A percentile compares a stretch with the other conserved stretches of the same genome.
Conservation (phyloP, 2,797 vertebrate species). For the Falco berigora region DNA sequence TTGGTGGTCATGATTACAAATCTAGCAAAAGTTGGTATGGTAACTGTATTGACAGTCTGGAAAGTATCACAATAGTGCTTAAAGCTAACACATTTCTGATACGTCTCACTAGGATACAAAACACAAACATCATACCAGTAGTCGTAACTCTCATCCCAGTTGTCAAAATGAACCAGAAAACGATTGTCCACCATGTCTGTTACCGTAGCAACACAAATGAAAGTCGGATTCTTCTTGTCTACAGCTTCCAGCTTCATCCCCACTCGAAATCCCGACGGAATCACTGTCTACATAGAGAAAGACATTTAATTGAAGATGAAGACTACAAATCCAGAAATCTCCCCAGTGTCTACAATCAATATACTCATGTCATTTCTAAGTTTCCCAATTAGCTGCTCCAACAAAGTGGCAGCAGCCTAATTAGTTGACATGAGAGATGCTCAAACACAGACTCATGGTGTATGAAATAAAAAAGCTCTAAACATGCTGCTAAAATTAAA, state of each 20-base stretch:
- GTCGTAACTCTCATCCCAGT: constrained; percentile 96
- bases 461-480: not conserved
- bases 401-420: not conserved
- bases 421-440: not conserved
- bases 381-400: not conserved
- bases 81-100: not conserved
- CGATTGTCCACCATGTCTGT: constrained; percentile 85
- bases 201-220: constrained; percentile 91
- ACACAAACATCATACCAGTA: constrained; percentile 82
- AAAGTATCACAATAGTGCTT: not conserved
- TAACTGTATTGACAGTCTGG: not conserved
- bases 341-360: not conserved
- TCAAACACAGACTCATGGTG: not conserved
- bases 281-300: constrained; percentile 72
- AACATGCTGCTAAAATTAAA: not conserved
- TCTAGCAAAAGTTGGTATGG: not conserved
- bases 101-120: not conserved
- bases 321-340: not conserved
- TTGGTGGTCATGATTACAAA: not conserved
- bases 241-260: constrained; percentile 95
- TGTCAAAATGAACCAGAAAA: constrained; percentile 94
- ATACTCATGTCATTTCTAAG: not conserved
- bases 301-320: constrained; percentile 61
- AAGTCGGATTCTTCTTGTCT: constrained; percentile 91
- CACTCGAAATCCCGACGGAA: constrained; percentile 78